Base-by-base conservation (phyloP, 2,113 vertebrate genomes). In the Solea solea region DNA sequence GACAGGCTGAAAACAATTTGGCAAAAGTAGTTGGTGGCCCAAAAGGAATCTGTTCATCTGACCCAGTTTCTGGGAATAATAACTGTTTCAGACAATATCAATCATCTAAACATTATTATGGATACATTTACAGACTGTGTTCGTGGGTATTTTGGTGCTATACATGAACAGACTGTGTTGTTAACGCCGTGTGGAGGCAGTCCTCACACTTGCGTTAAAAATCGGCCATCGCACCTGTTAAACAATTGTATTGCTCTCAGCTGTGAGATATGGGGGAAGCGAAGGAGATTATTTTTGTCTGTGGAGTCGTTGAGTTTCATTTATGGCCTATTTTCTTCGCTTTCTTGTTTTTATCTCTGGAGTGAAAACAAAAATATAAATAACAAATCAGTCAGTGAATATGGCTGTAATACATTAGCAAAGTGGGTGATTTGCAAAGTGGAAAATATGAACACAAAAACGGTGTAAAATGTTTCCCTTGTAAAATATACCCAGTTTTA, bases 171-270 rank as follows among this genome's bases (percentile, higher is more conserved):
- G 83, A 83, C 77, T 80, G 83, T 87, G 86, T 77, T 75, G 62
- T 84, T 87, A 84, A 81, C 81, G 75, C 73, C 64, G 69, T 82
- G 82, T 81, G 84, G 81, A 86, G 83, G 84, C 84, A 75, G 81
- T 70, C 65, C 77, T 86, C 81, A 81, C 87, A 83, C 80, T 67
- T 48, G 74, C 41, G 62, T 59, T 81, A 66, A 80, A 80, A 81
- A 34, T 85, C 84, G 83, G 66, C 73, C 71, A 83, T 83, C 68
- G 77, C 68, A 75, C 63, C 62, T 21, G 55, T 66, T 59, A 68
- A 59, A 11, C 53, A 52, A 59, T 74, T 63, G 40, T 34, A 68
- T 57, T 58, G 50, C 39, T 73, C 11, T 55, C 45, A 57, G 55
- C 25, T 77, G 69, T 49, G 44, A 79, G 49, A 76, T 69, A 42